A percentile compares a stretch with the other conserved stretches of the same genome.
phyloP scores from a whole-genome alignment of 1,140 invertebrate genomes.

The Ceratina australensis region DNA sequence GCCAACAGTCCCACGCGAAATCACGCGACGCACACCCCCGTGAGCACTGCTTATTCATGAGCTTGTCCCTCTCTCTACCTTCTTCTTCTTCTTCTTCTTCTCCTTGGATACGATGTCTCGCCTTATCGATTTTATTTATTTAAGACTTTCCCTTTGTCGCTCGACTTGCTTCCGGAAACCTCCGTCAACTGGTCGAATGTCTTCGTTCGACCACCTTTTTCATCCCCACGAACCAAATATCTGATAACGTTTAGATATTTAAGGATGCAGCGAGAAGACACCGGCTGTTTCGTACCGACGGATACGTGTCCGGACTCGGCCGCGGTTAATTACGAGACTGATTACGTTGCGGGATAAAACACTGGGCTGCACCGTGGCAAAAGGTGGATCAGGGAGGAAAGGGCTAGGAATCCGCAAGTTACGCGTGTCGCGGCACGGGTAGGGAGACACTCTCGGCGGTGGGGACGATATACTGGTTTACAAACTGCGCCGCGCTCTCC shows the following conservation, averaged over 20 bases:
- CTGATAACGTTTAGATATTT: too few species aligned
- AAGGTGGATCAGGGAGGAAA: slow-evolving; percentile 61
- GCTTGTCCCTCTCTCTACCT: slow-evolving; percentile 59
- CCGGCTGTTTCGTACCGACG: background rate
- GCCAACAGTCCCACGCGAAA: slow-evolving; percentile 78
- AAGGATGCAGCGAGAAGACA: background rate
- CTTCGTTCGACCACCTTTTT: background rate
- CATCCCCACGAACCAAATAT: background rate
- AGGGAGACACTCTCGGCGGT: slow-evolving; percentile 31
- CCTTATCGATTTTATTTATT: slow-evolving; percentile 65
- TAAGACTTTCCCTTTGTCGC: slow-evolving; percentile 61
- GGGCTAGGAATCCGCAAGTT: slow-evolving; percentile 48
- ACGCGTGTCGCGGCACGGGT: slow-evolving; percentile 46
- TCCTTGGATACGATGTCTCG: slow-evolving; percentile 59
- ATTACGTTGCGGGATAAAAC: slow-evolving; percentile 63
- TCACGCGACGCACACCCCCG: slow-evolving; percentile 72
- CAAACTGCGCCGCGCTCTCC: slow-evolving; percentile 36
- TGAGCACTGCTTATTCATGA: slow-evolving; percentile 76
- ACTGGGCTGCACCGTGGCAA: slow-evolving; percentile 30
- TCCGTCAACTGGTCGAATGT: background rate
- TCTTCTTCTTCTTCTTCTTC: slow-evolving; percentile 22
- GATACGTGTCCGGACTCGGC: slow-evolving; percentile 39
- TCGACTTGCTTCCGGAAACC: slow-evolving; percentile 15
- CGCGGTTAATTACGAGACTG: slow-evolving; percentile 75
- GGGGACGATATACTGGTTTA: slow-evolving; percentile 61